These are phyloP conservation scores for Alethe castanea DNA, from an alignment of 2,113 vertebrate species.

Conservation along the genomic window DNA sequence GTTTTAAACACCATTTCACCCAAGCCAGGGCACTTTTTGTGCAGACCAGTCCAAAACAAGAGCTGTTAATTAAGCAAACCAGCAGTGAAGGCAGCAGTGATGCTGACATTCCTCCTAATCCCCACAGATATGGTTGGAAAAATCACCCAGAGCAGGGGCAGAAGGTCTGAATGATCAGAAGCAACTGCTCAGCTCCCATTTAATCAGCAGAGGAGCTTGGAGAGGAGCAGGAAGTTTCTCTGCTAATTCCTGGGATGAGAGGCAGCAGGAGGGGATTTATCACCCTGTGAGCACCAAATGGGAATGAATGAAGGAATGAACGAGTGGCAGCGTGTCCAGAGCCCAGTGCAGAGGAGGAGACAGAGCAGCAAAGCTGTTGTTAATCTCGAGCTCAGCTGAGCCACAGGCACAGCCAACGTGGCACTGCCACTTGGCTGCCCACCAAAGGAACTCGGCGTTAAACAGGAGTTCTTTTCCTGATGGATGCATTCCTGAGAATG, in stretches of 20 bases:
- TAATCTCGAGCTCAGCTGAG: background rate
- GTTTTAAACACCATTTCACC: background rate
- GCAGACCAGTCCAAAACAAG: background rate
- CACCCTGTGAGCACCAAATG: background rate
- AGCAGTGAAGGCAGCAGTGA: background rate
- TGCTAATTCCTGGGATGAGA: background rate
- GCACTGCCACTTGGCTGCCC: background rate
- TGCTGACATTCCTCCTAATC: background rate
- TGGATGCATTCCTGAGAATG: constrained; percentile 8
- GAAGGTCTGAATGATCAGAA: background rate
- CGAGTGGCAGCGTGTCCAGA: background rate
- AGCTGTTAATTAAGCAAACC: background rate
- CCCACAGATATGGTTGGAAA: accelerated
- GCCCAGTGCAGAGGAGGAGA: background rate
- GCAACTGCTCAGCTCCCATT: background rate
- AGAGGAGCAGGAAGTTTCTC: background rate
- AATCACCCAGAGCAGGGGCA: background rate
- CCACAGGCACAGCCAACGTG: background rate
- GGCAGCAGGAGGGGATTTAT: background rate
- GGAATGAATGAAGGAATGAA: background rate
- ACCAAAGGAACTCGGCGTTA: background rate
- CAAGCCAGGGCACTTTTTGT: background rate
- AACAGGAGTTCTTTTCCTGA: constrained; percentile 1
- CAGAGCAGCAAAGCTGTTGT: background rate
- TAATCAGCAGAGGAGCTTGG: background rate